Percentiles rank a stretch among this genome's conserved stretches.
These are phyloP conservation scores for Lophotis ruficrista DNA, from an alignment of 2,113 vertebrate genomes.

Conservation along the genomic window DNA sequence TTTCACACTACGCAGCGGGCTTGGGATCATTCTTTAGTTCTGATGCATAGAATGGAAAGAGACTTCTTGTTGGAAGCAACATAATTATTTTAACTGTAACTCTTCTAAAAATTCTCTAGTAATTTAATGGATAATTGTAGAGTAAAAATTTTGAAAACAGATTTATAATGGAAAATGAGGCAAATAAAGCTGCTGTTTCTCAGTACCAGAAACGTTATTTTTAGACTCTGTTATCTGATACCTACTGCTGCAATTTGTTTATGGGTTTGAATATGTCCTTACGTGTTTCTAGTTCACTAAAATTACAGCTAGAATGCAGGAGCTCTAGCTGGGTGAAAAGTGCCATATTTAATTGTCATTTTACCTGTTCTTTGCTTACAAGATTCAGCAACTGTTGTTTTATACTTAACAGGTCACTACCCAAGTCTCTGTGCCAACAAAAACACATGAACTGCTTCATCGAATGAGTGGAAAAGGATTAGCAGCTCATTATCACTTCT, in stretches of 20 bases:
- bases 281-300: not conserved
- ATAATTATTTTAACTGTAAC: not conserved
- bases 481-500: slow-evolving; percentile 88
- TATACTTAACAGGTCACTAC: slow-evolving; percentile 77
- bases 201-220: not conserved
- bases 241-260: not conserved
- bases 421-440: slow-evolving; percentile 83
- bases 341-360: not conserved
- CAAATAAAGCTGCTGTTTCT: not conserved
- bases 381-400: slow-evolving; percentile 9
- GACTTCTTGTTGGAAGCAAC: not conserved
- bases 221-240: not conserved
- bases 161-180: not conserved
- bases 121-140: not conserved
- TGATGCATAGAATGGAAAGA: not conserved
- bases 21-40: not conserved
- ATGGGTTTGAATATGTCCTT: not conserved
- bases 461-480: slow-evolving; percentile 95
- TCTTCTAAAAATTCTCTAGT: accelerated
- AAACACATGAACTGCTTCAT: slow-evolving; percentile 88
- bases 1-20: accelerated
- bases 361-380: not conserved
- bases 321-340: not conserved
- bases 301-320: not conserved
- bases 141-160: not conserved